A percentile compares a stretch with the other conserved stretches of the same genome.
phyloP scores from a whole-genome alignment of 1,140 invertebrate genomes.

The Periplaneta americana region DNA sequence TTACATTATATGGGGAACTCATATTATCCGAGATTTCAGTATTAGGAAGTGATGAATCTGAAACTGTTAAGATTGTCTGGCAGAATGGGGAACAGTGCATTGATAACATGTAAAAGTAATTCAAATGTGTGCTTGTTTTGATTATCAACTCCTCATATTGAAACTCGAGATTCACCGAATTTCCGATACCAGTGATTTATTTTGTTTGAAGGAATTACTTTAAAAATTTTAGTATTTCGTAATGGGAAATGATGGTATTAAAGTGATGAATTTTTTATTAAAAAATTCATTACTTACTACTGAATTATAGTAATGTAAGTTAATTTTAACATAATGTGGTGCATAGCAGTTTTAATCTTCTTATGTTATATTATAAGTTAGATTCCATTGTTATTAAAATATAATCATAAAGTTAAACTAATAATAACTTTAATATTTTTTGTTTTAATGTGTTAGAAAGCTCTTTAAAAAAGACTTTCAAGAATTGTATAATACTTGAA shows the following conservation, averaged over 20 bases:
- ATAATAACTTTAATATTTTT: background rate
- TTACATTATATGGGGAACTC: background rate
- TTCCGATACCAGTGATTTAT: background rate
- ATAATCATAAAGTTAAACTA: background rate
- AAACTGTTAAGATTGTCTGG: background rate
- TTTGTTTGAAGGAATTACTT: background rate
- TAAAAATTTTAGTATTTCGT: background rate
- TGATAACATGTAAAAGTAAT: background rate
- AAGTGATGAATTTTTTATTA: background rate
- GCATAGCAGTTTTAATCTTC: background rate
- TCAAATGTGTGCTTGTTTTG: background rate
- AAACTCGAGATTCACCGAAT: background rate
- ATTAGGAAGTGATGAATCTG: background rate
- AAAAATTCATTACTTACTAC: background rate
- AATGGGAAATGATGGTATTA: background rate
- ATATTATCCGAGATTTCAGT: background rate
- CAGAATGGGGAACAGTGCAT: background rate
- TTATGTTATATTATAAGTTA: background rate
- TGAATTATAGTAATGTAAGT: background rate
- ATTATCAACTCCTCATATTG: background rate
- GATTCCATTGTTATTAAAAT: background rate
- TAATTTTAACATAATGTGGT: background rate
- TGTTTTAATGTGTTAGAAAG: background rate
- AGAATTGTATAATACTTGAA: background rate
- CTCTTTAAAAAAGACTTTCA: background rate